These are phyloP conservation scores for Andrena minutula DNA, from an alignment of 2,888 invertebrate species.

Conservation along the genomic window DNA sequence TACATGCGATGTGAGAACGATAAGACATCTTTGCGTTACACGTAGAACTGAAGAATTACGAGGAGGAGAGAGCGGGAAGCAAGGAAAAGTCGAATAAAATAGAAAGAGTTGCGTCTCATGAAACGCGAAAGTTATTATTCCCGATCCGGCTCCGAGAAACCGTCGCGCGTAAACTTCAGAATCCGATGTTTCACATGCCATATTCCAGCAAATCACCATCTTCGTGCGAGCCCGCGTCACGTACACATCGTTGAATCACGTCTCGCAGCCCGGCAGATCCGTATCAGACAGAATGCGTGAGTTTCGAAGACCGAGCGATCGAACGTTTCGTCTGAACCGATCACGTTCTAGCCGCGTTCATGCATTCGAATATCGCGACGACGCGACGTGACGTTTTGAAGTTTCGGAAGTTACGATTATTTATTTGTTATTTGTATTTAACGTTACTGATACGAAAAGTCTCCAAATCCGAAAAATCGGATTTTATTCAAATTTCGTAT, in stretches of 20 bases:
- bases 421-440: background rate
- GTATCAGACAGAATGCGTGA: constrained; percentile 62
- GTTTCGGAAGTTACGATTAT: background rate
- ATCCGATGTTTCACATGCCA: constrained; percentile 81
- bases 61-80: background rate
- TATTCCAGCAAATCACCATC: constrained; percentile 65
- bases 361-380: constrained; percentile 58
- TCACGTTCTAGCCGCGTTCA: constrained; percentile 54
- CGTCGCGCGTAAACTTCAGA: constrained; percentile 79
- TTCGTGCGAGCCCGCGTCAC: constrained; percentile 39
- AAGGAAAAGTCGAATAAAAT: background rate
- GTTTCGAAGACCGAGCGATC: constrained; percentile 58
- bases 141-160: constrained; percentile 75
- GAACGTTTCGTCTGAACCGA: constrained; percentile 57
- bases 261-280: constrained; percentile 59
- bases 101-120: constrained; percentile 45
- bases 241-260: constrained; percentile 54
- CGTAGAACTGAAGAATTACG: background rate
- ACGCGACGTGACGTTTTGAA: constrained; percentile 53
- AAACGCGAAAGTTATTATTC: constrained; percentile 84
- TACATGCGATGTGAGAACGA: too few relatives aligned
- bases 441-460: background rate
- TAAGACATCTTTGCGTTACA: background rate
- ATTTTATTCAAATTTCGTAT: too few relatives aligned
- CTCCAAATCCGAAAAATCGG: too few relatives aligned